These are phyloP conservation scores for Rattus rattus DNA, from an alignment of 2,113 vertebrate species.

Conservation along the genomic window DNA sequence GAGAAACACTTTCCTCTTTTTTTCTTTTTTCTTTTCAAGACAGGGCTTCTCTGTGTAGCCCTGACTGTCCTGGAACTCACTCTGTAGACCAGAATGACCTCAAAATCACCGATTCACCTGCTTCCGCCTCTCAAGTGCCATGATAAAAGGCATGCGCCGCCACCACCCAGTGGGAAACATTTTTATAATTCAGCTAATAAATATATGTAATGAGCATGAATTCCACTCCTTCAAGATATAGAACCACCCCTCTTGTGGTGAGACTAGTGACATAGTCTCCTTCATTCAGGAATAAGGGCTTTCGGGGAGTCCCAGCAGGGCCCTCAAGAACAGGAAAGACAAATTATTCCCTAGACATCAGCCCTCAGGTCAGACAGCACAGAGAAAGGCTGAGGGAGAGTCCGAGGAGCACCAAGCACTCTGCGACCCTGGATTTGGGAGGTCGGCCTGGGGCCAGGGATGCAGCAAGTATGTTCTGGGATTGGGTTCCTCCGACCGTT, in stretches of 20 bases:
- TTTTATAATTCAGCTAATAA: constrained; percentile 54
- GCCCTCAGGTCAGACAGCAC: neutral
- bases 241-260: neutral
- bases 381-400: neutral
- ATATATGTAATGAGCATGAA: neutral
- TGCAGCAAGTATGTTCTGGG: neutral
- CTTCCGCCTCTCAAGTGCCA: neutral
- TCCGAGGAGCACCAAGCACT: too few relatives aligned
- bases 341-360: neutral
- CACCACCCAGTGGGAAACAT: constrained; percentile 25
- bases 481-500: neutral
- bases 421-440: neutral
- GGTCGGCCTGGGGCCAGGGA: neutral
- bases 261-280: too few relatives aligned
- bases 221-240: constrained; percentile 24
- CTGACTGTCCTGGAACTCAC: neutral
- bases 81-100: neutral
- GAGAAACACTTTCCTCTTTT: neutral
- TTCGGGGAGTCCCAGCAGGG: neutral
- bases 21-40: neutral
- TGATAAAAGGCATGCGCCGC: neutral
- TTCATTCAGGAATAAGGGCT: neutral
- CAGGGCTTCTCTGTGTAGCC: neutral
- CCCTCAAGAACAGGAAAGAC: neutral
- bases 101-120: neutral